Evolutionary conservation across 2,888 invertebrate species (phyloP).

Genomic region (Lasioglossum vierecki): DNA sequence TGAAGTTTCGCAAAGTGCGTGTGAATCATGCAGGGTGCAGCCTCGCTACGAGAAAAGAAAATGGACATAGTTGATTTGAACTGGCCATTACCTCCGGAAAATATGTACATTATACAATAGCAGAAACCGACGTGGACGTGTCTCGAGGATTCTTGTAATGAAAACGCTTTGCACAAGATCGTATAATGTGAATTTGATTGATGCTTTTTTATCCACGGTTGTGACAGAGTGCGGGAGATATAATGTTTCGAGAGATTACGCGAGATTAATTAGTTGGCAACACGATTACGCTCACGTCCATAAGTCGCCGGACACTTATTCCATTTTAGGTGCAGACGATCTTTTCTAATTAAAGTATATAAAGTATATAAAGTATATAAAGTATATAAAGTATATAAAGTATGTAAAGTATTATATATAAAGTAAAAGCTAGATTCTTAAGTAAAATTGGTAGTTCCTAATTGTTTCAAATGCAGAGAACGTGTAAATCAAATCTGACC

Average conservation of each 20-base stretch:
- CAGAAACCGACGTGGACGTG: neutral
- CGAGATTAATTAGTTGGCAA: neutral
- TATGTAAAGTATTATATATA: too few relatives aligned
- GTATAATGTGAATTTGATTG: neutral
- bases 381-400: too few relatives aligned
- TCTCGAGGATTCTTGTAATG: neutral
- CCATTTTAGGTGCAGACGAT: too few relatives aligned
- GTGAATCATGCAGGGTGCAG: slow-evolving; percentile 48
- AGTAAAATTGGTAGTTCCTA: too few relatives aligned
- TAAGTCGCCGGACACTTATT: too few relatives aligned
- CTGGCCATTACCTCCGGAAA: slow-evolving; percentile 4
- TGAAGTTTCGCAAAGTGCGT: slow-evolving; percentile 39
- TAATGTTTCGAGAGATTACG: neutral
- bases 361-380: too few relatives aligned
- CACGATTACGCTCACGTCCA: too few relatives aligned
- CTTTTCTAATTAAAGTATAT: too few relatives aligned
- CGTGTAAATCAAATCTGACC: too few relatives aligned
- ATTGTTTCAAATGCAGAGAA: too few relatives aligned
- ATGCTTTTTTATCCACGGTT: neutral
- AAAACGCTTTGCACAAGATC: neutral
- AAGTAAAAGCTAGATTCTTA: too few relatives aligned
- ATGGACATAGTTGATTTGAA: neutral
- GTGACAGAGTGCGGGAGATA: neutral
- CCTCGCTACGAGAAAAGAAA: neutral
- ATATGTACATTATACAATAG: slow-evolving; percentile 14